Evolutionary conservation across 2,888 invertebrate genomes (phyloP), one percentile per base, ranked within the genome.

Genomic region (Eilema griseolum): DNA sequence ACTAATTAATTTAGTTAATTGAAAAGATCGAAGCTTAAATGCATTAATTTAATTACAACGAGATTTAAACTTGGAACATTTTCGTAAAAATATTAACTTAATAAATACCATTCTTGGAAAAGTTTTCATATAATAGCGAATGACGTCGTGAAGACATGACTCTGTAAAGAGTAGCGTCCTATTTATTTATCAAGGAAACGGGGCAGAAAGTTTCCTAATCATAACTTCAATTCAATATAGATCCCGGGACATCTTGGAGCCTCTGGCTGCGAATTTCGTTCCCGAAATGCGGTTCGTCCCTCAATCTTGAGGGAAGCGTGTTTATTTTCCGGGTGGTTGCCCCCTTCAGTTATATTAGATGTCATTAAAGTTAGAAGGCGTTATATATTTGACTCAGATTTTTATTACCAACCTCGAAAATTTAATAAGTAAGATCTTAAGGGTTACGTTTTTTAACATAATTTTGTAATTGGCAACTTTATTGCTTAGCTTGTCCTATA

Each of bases 291-390:
- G 79, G 75, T 85, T 85, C 85, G 71, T 70, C 73, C 85, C 89
- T 82, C 83, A 84, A 88, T 89, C 86, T 88, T 85, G 83, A 83
- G 86, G 87, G 87, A 84, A 87, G 79, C 83, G 80, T 90, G 90
- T 91, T 92, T 91, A 93, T 93, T 93, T 94, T 93, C 88, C 87
- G 89, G 88, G 75, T 88, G 88, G 88, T 90, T 93, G 89, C 88
- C 82, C 85, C 84, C 80, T 84, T 77, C 83, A 84, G 84, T 88
- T 89, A 85, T 88, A 87, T 82, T 77, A 73, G 66, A 74, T 75
- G 79, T 78, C 66, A 78, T 84, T 77, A 56, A 82, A 80, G 61
- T 69, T 81, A n/a, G 37, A 60, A 67, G 63, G 70, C 66, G 60
- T 63, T 72, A 69, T 73, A 64, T 7, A 31, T 69, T 70, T 66